Evolutionary conservation across 2,797 vertebrate genomes (phyloP), one percentile per base, ranked within the genome.

Genomic region (Scomberomorus guttatus): DNA sequence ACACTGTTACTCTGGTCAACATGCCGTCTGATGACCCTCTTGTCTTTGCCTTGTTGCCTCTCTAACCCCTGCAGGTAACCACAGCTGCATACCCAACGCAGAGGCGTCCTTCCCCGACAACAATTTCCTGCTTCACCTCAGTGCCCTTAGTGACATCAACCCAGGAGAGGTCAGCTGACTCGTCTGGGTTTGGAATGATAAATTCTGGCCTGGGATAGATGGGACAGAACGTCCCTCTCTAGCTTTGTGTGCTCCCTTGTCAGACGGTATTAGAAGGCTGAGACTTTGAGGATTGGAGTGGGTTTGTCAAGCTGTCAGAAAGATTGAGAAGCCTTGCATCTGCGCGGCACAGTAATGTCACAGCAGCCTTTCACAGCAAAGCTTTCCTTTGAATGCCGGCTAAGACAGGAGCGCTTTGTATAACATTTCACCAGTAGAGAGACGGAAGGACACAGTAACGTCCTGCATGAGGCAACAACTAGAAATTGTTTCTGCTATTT

Each of bases 61-160:
- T 68, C 59, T 78, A 70, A 52, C 77, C 72, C 64, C 51, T 69
- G 37, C 81, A 99, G 98, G 98, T 95, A 99, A 99, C 91, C 98
- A 99, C 94, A 99, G 97, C 94, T 99, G 98, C 91, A 94, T 97
- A 68, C 97, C 98, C 85, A 99, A 99, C 0, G 96, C 98, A 0
- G 98, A 99, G 94, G 97, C 96, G 0, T 97, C 97, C 18, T 99
- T 99, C 91, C 98, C 97, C 0, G 96, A 98, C 80, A 99, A 97
- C 94, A 99, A 98, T 86, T 98, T 97, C 90, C 95, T 97, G 77
- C 96, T 99, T 72, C 97, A 99, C 86, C 96, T 99, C 87, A 95
- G 93, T 0, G 97, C 98, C 71, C 94, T 99, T 70, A 93, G 95
- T 88, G 98, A 99, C 91, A 98, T 99, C 74, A 88, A 89, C 84